Evolutionary conservation across 2,113 vertebrate genomes (phyloP), one percentile per base, ranked within the genome.

Genomic region (Spizaetus ornatus): DNA sequence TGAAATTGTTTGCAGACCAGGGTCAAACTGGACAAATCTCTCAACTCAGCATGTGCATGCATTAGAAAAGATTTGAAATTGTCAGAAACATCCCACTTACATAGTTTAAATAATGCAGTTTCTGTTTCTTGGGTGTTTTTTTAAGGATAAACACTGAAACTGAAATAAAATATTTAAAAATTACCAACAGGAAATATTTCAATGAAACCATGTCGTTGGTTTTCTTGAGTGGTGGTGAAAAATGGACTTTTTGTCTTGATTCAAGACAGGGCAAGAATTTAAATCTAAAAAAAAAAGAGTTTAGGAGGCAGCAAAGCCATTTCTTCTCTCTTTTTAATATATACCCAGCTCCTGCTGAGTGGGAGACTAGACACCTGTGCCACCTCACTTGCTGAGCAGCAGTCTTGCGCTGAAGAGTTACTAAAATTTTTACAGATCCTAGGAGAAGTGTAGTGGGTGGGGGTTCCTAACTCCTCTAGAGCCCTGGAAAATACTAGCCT

Each of bases 1-100:
- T 92, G 90, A 80, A 96, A 95, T 83, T 90, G 82, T 96, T 97
- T 96, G 93, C 92, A 96, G 95, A 94, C 86, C 34, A 80, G 74
- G 62, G 93, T 97, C 93, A 95, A 73, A 86, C 82, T 93, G 95
- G 92, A 97, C 93, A 95, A 89, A 83, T 67, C 62, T 91, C 95
- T 96, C 74, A 83, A 48, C 78, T 77, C 50, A 32, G 53, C 45
- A 45, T 82, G 45, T 67, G n/a, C 38, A 78, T 81, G 65, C 59
- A 15, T 90, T 95, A 93, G 53, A 77, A 88, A 47, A 77, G n/a
- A 53, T 70, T 63, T 66, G 38, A 94, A 92, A 86, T 80, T 56
- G 17, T 73, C 25, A 88, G 81, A 88, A 96, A 87, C 36, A 40
- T 38, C 19, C 62, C 73, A 72, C 58, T 90, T 91, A 55, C 0